A percentile compares a stretch with the other conserved stretches of the same genome.
phyloP scores from a whole-genome alignment of 2,797 vertebrate genomes.

The Todus mexicanus region DNA sequence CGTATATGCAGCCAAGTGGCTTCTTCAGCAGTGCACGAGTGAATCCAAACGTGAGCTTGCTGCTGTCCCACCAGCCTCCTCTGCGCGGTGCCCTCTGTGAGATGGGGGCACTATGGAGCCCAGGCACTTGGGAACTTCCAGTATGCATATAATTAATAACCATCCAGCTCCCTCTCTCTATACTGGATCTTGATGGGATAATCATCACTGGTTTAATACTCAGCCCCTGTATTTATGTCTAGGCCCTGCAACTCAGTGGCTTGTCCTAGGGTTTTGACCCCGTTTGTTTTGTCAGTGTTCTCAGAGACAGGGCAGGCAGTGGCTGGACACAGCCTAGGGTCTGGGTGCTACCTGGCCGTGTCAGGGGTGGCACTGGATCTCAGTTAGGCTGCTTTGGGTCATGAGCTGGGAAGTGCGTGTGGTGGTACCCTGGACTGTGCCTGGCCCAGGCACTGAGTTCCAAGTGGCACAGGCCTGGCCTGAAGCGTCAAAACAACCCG shows the following conservation, averaged over 20 bases:
- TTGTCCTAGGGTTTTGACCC: rapidly evolving
- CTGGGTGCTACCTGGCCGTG: neutral
- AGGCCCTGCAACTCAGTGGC: neutral
- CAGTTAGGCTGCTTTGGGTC: neutral
- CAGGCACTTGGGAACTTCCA: neutral
- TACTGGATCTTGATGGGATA: neutral
- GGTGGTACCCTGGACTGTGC: neutral
- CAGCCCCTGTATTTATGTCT: neutral
- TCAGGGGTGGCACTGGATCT: neutral
- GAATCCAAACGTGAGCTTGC: neutral
- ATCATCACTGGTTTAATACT: neutral
- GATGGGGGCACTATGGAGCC: neutral
- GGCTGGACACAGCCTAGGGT: no score
- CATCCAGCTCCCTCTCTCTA: neutral
- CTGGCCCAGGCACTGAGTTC: neutral
- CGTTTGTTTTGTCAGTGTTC: neutral
- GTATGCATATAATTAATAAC: no score
- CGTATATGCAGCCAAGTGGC: neutral
- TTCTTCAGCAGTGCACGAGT: neutral
- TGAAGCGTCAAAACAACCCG: neutral
- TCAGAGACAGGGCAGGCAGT: neutral
- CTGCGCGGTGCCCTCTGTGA: neutral
- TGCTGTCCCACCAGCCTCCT: neutral
- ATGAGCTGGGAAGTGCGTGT: neutral
- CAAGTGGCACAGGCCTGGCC: neutral